Conservation (phyloP, 2,888 invertebrate genomes). For the Tineola bisselliella region DNA sequence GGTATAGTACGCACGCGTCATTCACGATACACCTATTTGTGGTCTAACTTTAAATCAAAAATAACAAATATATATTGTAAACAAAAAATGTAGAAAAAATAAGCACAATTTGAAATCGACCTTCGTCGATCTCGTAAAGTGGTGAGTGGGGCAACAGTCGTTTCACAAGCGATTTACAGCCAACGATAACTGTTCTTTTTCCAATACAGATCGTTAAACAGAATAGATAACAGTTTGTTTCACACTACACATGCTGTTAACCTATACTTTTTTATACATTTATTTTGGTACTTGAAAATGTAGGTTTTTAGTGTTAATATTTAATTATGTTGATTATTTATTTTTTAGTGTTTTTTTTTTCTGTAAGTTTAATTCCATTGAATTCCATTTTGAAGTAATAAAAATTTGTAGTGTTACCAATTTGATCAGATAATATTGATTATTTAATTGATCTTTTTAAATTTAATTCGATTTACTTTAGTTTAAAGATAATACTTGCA, state of each 20-base stretch:
- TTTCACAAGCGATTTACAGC: conserved; percentile 29
- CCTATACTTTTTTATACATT: neutral
- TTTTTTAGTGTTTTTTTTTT: too few relatives aligned
- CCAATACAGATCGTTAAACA: conserved; percentile 32
- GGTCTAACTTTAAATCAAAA: too few relatives aligned
- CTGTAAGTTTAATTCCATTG: too few relatives aligned
- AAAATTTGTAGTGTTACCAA: too few relatives aligned
- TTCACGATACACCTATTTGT: too few relatives aligned
- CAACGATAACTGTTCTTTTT: conserved; percentile 34
- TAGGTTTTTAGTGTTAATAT: neutral
- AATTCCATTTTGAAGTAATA: too few relatives aligned
- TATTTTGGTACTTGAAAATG: neutral
- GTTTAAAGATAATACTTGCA: too few relatives aligned
- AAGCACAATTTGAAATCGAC: neutral
- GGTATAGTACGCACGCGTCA: too few relatives aligned
- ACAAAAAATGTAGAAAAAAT: neutral
- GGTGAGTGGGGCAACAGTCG: neutral
- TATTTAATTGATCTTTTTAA: too few relatives aligned
- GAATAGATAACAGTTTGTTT: conserved; percentile 27
- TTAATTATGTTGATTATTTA: too few relatives aligned
- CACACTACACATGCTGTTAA: conserved; percentile 3
- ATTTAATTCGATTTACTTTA: too few relatives aligned
- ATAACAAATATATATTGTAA: neutral
- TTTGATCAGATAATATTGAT: too few relatives aligned
- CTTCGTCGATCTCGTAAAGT: conserved; percentile 9